Conservation (phyloP, 2,113 vertebrate genomes). For the Capra hircus region DNA sequence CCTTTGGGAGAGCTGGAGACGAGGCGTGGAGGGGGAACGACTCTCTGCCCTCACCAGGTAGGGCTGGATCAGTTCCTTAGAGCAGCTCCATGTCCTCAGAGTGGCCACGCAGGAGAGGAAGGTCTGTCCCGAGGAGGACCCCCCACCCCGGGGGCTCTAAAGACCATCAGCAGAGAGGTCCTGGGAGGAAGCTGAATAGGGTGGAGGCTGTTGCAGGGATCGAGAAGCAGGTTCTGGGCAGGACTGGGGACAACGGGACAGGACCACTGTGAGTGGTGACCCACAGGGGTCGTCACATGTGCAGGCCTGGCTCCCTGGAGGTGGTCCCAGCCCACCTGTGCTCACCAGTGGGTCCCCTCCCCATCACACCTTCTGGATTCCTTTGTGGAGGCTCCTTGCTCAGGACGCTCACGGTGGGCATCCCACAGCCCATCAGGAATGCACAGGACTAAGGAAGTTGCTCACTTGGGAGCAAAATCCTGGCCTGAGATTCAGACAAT, state of each 20-base stretch:
- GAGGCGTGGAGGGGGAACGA: background rate
- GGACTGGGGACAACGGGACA: too few relatives aligned
- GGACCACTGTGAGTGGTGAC: background rate
- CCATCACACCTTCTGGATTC: background rate
- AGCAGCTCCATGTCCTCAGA: background rate
- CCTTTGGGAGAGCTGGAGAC: rapidly evolving
- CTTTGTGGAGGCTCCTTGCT: background rate
- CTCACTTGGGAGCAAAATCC: background rate
- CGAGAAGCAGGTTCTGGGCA: background rate
- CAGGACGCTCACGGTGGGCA: rapidly evolving
- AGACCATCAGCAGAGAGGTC: background rate
- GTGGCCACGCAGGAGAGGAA: background rate
- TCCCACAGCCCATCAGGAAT: background rate
- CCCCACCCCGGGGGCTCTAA: rapidly evolving
- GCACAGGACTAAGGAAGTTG: background rate
- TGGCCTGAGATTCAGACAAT: background rate
- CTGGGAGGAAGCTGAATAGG: background rate
- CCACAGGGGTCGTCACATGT: rapidly evolving
- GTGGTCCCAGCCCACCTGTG: too few relatives aligned
- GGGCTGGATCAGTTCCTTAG: background rate
- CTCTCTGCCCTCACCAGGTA: background rate
- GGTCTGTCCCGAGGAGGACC: rapidly evolving
- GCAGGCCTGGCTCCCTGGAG: background rate
- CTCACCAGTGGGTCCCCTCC: background rate
- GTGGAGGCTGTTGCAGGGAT: background rate